Base-by-base conservation (phyloP, 1,140 invertebrate species). In the Frieseomelitta varia region DNA sequence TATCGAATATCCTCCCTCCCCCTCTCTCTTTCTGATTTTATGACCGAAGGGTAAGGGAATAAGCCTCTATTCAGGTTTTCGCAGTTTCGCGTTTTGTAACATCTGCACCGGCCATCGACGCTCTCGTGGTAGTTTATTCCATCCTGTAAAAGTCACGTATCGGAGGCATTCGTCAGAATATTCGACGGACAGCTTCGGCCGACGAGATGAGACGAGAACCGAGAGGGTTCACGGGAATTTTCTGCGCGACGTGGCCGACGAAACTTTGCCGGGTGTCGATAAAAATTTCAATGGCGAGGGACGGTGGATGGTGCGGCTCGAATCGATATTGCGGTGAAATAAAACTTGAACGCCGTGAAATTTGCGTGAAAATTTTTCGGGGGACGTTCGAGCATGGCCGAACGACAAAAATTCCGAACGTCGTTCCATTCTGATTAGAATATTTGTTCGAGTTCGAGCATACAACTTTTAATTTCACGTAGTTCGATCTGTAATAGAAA, bases 241-340 rank as follows among this genome's bases (percentile, higher is more conserved):
- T 71, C 78, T 34, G 34, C 67, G 10, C 47, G 27, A 2, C 47
- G 10, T 27, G 34, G 24, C 39, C 58, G 12, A 4, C 27, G 47
- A 55, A 79, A 71, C 11, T 71, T 79, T n/a, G n/a, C 21, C 67
- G 1, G 30, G 12, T 55, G 30, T 68, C 63, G 76, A 79, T 71
- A 21, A 39, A 71, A 79, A 79, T 79, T 71, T 79, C 34, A 67
- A 71, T n/a, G 34, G 51, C 65, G 65, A 61, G 24, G 51, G 27
- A 71, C 19, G 8, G 30, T n/a, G 30, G n/a, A 53, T 11, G 63
- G 12, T 2, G 14, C 1, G 19, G 19, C 30, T 21, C 34, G 67
- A 71, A 58, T 58, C 67, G 53, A 71, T 71, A 30, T 6, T 39
- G 15, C 21, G 58, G 34, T 15, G 61, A 65, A 78, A 79, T 71